Percentiles rank a stretch among this genome's conserved stretches.
Conservation (phyloP, 2,797 vertebrate genomes). For the Sebastes glaucus region DNA sequence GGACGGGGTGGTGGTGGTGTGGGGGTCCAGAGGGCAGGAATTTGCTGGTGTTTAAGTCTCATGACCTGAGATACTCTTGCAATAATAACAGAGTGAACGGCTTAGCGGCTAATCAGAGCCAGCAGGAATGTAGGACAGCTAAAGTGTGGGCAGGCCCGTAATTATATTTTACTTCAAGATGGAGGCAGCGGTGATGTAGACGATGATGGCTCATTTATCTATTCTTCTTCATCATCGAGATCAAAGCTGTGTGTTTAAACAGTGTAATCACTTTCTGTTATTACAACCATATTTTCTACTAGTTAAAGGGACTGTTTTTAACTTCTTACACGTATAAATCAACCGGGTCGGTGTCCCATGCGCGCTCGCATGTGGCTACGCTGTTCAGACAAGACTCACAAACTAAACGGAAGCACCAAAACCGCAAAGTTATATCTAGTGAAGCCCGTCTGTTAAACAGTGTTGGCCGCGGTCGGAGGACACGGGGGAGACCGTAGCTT, state of each 20-base stretch:
- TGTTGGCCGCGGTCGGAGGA: too few species aligned
- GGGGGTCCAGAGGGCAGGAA: conserved; percentile 60
- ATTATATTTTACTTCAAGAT: not conserved
- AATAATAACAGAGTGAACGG: conserved; percentile 63
- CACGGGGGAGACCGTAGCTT: too few species aligned
- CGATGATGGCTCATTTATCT: not conserved
- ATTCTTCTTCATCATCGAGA: not conserved
- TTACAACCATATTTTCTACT: not conserved
- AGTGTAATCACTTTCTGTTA: not conserved
- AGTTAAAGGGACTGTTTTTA: not conserved
- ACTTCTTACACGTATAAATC: too few species aligned
- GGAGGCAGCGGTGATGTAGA: not conserved
- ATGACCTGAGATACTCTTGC: conserved; percentile 72
- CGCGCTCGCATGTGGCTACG: too few species aligned
- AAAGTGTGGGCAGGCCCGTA: not conserved
- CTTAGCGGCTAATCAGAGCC: conserved; percentile 55
- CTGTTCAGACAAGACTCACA: too few species aligned
- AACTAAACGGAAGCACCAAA: too few species aligned
- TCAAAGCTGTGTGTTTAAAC: not conserved
- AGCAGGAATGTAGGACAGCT: conserved; percentile 45
- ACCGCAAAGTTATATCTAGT: too few species aligned
- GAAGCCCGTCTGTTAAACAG: too few species aligned
- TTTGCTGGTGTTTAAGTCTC: conserved; percentile 68
- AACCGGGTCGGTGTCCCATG: too few species aligned
- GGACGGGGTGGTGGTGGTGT: not conserved